Evolutionary conservation across 2,113 vertebrate genomes (phyloP), one percentile per base, ranked within the genome.

Genomic region (Lampris megalopsis): DNA sequence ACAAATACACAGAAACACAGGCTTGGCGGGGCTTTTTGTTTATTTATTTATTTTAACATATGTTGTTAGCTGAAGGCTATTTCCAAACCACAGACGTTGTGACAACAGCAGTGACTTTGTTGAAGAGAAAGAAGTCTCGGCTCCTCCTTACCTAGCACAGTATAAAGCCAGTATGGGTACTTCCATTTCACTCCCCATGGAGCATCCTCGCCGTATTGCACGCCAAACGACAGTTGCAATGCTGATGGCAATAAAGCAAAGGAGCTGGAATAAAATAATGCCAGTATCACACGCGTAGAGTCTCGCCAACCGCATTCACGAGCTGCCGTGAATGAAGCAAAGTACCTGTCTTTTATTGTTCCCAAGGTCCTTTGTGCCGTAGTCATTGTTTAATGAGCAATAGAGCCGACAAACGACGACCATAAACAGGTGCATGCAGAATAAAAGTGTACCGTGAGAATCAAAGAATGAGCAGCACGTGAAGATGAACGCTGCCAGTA

Each of bases 281-380:
- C 64, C 75, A 75, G 79, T 80, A 83, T 88, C 84, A 86, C 84
- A 86, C 81, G 86, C 88, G 86, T 92, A 83, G 84, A 84, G 88
- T 83, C 85, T 88, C 85, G 84, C 88, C 76, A 84, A 87, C 80
- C 79, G 73, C 89, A 78, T 65, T 83, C 81, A 79, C 85, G 81
- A 73, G 80, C 85, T 73, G 82, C 89, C 88, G 90, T 91, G 85
- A 91, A 92, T 89, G 86, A 85, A 81, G 90, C 89, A 92, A 86
- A 92, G 85, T 87, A 48, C 77, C 71, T 62, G 57, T 58, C 77
- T 38, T 79, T 80, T 71, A 76, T 92, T 92, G 88, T 90, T 90
- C 88, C 85, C 88, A 57, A 50, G 79, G 79, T 80, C 82, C 80
- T 88, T 81, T 86, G 85, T 85, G 77, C 72, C 85, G 73, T 83